A percentile compares a stretch with the other conserved stretches of the same genome.
Evolutionary conservation across 2,113 vertebrate species (phyloP).

Genomic region (Atlantisia rogersi): DNA sequence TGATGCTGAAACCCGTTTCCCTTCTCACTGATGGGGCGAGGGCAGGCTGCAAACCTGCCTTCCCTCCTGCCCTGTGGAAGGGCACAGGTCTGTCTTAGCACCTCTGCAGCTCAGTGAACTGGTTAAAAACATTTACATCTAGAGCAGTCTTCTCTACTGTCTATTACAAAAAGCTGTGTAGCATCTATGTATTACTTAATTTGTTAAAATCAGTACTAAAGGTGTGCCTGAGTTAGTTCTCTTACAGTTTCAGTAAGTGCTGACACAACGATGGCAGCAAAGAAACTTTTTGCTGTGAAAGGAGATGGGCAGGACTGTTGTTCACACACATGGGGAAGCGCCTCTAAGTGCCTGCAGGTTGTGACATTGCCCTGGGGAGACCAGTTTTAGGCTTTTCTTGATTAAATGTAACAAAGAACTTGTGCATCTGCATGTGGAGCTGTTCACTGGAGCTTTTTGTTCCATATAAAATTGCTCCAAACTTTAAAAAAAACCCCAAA

Average conservation of each 20-base stretch:
- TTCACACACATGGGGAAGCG: neutral
- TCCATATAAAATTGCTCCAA: neutral
- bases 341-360: neutral
- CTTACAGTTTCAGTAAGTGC: neutral
- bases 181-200: neutral
- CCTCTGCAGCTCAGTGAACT: neutral
- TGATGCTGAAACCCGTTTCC: neutral
- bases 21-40: neutral
- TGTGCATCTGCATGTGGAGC: neutral
- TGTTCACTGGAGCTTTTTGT: neutral
- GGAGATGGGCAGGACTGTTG: neutral
- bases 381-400: neutral
- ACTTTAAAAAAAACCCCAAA: neutral
- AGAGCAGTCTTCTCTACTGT: neutral
- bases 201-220: neutral
- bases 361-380: neutral
- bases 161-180: neutral
- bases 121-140: neutral
- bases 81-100: neutral
- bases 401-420: neutral
- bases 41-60: neutral
- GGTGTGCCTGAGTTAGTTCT: neutral
- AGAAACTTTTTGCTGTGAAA: constrained; percentile 14
- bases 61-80: neutral
- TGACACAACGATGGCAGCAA: neutral